A percentile compares a stretch with the other conserved stretches of the same genome.
Conservation (phyloP, 2,797 vertebrate species). For the Gymnothorax javanicus region DNA sequence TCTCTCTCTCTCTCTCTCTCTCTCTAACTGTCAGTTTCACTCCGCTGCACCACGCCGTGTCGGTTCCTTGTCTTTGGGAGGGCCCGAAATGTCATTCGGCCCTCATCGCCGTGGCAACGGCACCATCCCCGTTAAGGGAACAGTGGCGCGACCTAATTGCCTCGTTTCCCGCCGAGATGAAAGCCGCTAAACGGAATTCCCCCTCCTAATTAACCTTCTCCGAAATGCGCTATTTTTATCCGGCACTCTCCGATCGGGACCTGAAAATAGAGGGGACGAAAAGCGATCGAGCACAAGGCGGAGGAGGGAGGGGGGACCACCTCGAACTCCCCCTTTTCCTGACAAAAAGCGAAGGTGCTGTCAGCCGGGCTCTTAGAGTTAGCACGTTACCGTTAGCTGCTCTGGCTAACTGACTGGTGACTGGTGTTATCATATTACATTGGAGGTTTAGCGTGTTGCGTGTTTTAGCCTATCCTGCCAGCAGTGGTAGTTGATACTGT, state of each 20-base stretch:
- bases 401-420: neutral
- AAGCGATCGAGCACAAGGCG: neutral
- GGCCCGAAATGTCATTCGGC: neutral
- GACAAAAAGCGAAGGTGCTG: neutral
- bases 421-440: neutral
- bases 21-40: neutral
- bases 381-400: neutral
- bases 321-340: neutral
- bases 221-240: neutral
- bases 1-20: too few species aligned
- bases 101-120: neutral
- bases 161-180: neutral
- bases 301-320: neutral
- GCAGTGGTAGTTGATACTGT: neutral
- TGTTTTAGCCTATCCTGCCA: neutral
- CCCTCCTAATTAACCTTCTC: slow-evolving; percentile 12
- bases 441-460: neutral
- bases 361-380: neutral
- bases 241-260: neutral
- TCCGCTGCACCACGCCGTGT: neutral
- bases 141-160: neutral
- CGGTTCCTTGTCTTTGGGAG: neutral
- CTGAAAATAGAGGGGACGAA: neutral
- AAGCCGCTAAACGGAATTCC: slow-evolving; percentile 6
- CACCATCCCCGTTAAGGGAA: neutral